Evolutionary conservation across 2,797 vertebrate species (phyloP), one percentile per base, ranked within the genome.

Genomic region (Anguilla anguilla): DNA sequence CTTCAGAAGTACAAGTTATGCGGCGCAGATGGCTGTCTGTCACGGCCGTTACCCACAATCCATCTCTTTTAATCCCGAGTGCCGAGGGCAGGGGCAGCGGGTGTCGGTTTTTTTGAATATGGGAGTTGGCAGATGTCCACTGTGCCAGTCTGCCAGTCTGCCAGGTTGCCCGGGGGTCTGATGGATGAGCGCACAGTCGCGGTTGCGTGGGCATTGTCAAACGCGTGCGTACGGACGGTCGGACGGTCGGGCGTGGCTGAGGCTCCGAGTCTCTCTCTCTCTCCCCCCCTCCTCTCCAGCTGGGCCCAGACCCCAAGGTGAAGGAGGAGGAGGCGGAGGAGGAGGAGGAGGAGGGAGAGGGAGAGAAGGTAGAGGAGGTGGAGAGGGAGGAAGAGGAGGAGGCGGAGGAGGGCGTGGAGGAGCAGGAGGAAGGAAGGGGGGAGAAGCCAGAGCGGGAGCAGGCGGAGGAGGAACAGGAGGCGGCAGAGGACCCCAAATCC

Each of bases 271-370:
- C 15, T 64, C 25, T 31, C 9, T 51, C 13, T 87, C 35, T 85
- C 55, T 87, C 57, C 49, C 85, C 87, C 49, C 7, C 39, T n/a
- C 87, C 7, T 35, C 35, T 69, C 3, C 89, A 97, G 96, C 96
- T 96, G 89, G 92, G 94, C 19, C 95, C 93, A 85, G 96, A 96
- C 85, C 89, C 77, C 0, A 95, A 92, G 88, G 96, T 96, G 89
- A 95, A 97, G 79, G 92, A 92, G 72, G 94, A 91, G 90, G 95
- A 91, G 72, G 96, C 94, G 91, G 96, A 96, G 91, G 93, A 91
- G 89, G 96, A 97, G 90, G 94, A 97, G 64, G 92, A 90, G 86
- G 95, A 94, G 85, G 92, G 86, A 0, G 94, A 91, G 87, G 95
- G 91, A 90, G 96, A 97, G 90, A 94, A 97, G 64, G 92, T 90